Conservation (phyloP, 2,888 invertebrate species). For the Drosophila eohydei region DNA sequence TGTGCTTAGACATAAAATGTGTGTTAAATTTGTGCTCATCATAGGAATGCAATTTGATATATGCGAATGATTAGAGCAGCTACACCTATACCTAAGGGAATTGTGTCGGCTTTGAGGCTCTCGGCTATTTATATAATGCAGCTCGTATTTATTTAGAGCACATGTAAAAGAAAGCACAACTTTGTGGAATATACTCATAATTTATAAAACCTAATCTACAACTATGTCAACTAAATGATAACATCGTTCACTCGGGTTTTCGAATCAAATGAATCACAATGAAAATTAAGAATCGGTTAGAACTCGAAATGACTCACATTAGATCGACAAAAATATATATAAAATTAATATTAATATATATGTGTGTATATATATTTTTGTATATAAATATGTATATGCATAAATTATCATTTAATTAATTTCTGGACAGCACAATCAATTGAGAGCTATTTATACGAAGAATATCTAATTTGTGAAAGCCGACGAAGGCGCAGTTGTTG, state of each 20-base stretch:
- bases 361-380: neutral
- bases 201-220: conserved; percentile 15
- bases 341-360: neutral
- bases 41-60: conserved; percentile 6
- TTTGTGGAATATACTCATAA: neutral
- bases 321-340: conserved; percentile 1
- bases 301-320: conserved; percentile 28
- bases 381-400: conserved; percentile 2
- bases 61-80: neutral
- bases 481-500: conserved; percentile 3
- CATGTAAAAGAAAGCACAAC: conserved; percentile 13
- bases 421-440: conserved; percentile 23
- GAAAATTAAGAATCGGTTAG: neutral
- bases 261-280: conserved; percentile 32
- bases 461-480: neutral
- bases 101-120: conserved; percentile 25
- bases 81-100: conserved; percentile 18
- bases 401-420: conserved; percentile 28
- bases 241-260: conserved; percentile 12
- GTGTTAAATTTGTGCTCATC: conserved; percentile 5
- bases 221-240: conserved; percentile 27
- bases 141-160: conserved; percentile 14
- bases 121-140: conserved; percentile 27
- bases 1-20: neutral
- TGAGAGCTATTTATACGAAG: conserved; percentile 23